Percentiles rank a stretch among this genome's conserved stretches.
phyloP scores from a whole-genome alignment of 2,888 invertebrate genomes.

The Loripinus fragilis region DNA sequence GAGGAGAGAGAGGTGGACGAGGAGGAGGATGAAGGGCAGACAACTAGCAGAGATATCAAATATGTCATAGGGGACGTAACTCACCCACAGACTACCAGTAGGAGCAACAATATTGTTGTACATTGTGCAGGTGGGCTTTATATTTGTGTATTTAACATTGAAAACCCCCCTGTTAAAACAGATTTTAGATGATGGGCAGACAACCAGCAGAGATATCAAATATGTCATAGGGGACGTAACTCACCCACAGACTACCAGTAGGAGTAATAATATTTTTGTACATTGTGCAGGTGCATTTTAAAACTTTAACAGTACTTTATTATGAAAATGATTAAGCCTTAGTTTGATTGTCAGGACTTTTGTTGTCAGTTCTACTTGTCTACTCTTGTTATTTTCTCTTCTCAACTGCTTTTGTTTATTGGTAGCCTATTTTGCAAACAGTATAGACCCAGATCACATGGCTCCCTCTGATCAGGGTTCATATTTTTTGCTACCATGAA shows the following conservation, averaged over 20 bases:
- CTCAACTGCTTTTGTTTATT: no score
- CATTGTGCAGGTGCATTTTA: slow-evolving; percentile 84
- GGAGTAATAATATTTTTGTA: slow-evolving; percentile 76
- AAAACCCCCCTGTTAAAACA: no score
- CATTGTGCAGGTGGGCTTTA: slow-evolving; percentile 82
- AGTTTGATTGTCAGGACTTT: no score
- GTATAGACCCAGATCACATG: no score
- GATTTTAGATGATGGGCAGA: slow-evolving; percentile 53
- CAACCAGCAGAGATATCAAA: slow-evolving; percentile 63
- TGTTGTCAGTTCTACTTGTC: no score
- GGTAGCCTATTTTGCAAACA: no score
- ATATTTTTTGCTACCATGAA: no score
- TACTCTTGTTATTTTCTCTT: no score
- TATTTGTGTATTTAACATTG: no score
- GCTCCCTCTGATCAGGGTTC: no score
- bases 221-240: slow-evolving; percentile 84
- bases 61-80: slow-evolving; percentile 84
- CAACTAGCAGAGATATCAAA: slow-evolving; percentile 63
- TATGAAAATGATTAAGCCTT: no score
- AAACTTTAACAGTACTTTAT: no score
- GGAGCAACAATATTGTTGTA: slow-evolving; percentile 77
- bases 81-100: slow-evolving; percentile 72
- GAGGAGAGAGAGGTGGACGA: slow-evolving; percentile 58
- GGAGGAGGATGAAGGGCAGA: slow-evolving; percentile 52
- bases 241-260: slow-evolving; percentile 72